These are phyloP conservation scores for Pelobates fuscus DNA, from an alignment of 2,113 vertebrate species.

Conservation along the genomic window DNA sequence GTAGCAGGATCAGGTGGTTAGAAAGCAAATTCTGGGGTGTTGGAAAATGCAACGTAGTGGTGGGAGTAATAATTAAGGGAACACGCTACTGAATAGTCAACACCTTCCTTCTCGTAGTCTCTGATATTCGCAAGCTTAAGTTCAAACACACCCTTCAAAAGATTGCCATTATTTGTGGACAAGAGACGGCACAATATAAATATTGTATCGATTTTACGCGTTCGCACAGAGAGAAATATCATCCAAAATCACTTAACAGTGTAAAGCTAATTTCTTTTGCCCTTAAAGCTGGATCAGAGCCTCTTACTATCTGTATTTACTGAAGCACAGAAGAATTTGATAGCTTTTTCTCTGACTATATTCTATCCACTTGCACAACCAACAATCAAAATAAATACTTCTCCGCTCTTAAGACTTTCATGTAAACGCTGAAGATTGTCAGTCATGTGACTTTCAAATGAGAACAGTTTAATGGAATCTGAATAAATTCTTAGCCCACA, in stretches of 20 bases:
- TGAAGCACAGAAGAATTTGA: slow-evolving; percentile 40
- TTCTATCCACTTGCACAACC: neutral
- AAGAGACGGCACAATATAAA: slow-evolving; percentile 30
- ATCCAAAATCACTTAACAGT: slow-evolving; percentile 34
- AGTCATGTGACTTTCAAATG: slow-evolving; percentile 39
- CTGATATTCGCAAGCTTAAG: slow-evolving; percentile 20
- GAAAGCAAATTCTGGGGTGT: no score
- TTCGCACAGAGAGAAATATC: slow-evolving; percentile 32
- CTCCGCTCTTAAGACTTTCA: slow-evolving; percentile 20
- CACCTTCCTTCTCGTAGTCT: no score
- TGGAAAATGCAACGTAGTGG: no score
- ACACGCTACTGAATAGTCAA: no score
- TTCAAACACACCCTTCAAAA: slow-evolving; percentile 16
- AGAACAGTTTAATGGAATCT: slow-evolving; percentile 44
- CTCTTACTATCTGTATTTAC: slow-evolving; percentile 37
- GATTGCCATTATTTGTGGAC: slow-evolving; percentile 22
- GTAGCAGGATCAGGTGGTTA: no score
- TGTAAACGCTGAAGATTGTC: slow-evolving; percentile 22
- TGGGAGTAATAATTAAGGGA: no score
- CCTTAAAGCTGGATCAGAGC: slow-evolving; percentile 13
- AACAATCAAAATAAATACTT: slow-evolving; percentile 33
- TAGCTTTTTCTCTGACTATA: slow-evolving; percentile 23
- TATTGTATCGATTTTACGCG: slow-evolving; percentile 29
- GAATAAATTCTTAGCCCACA: slow-evolving; percentile 38
- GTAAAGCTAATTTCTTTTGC: slow-evolving; percentile 25